phyloP scores from a whole-genome alignment of 37 sponge, comb jelly and placozoan genomes.

The Hormiphora californensis region DNA sequence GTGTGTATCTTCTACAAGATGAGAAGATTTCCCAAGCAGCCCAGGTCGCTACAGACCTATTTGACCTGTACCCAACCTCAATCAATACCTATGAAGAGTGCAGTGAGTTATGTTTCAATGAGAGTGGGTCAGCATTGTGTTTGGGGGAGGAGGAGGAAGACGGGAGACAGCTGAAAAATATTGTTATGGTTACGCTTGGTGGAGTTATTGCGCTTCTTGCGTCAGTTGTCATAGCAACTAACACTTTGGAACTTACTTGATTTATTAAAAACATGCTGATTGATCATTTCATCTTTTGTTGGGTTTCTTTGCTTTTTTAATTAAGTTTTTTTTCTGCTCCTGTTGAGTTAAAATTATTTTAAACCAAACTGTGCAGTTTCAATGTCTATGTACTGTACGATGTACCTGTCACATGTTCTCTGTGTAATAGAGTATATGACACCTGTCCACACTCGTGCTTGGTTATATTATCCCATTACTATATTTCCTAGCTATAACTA shows the following conservation, averaged over 20 bases:
- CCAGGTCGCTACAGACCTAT: conserved; percentile 41
- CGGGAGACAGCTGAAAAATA: background rate
- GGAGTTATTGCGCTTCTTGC: background rate
- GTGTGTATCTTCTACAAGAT: conserved; percentile 36
- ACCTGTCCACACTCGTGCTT: no score
- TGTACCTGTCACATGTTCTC: no score
- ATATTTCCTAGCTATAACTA: no score
- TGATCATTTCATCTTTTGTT: no score
- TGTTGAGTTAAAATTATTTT: no score
- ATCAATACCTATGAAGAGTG: conserved; percentile 43
- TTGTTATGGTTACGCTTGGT: conserved; percentile 19
- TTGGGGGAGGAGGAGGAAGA: conserved; percentile 24
- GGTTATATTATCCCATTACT: background rate
- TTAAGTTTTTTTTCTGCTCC: no score
- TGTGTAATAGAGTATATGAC: no score
- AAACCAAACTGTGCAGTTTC: no score
- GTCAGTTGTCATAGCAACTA: background rate
- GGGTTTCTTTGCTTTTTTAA: no score
- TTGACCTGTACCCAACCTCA: background rate
- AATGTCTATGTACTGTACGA: no score
- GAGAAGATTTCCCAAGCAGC: conserved; percentile 44
- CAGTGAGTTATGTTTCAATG: background rate
- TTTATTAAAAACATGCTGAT: no score
- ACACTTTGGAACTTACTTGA: no score
- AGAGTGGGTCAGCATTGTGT: background rate